Percentiles rank a stretch among this genome's conserved stretches.
These are phyloP conservation scores for Enteromius fasciolatus DNA, from an alignment of 2,797 vertebrate genomes.

Conservation along the genomic window DNA sequence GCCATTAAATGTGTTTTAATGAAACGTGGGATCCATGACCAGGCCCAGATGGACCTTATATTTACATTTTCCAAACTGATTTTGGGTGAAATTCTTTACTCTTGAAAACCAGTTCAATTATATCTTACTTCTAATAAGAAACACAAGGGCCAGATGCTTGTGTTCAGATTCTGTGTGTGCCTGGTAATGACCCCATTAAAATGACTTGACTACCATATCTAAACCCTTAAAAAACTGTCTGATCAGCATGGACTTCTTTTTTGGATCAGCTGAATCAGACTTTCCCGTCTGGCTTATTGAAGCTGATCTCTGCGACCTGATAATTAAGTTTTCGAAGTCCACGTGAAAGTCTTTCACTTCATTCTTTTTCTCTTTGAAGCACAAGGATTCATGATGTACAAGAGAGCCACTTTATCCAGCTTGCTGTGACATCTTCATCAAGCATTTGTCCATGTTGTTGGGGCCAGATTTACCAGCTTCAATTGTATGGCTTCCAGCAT, in stretches of 20 bases:
- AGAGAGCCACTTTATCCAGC: constrained; percentile 75
- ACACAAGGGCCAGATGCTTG: neutral
- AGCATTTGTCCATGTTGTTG: constrained; percentile 78
- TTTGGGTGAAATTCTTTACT: constrained; percentile 11
- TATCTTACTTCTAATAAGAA: neutral
- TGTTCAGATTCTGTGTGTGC: constrained; percentile 4
- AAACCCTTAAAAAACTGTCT: constrained; percentile 52
- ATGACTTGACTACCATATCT: constrained; percentile 35
- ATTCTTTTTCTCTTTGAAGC: constrained; percentile 22
- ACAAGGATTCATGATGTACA: constrained; percentile 51
- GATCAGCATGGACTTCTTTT: constrained; percentile 48
- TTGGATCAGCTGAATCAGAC: constrained; percentile 54
- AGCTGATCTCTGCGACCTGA: constrained; percentile 27
- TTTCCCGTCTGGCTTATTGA: constrained; percentile 40
- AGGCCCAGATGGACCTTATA: constrained; percentile 19
- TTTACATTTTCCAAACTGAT: constrained; percentile 23
- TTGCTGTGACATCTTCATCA: constrained; percentile 82
- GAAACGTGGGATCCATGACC: constrained; percentile 57
- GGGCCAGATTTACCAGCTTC: constrained; percentile 74
- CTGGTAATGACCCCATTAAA: constrained; percentile 13
- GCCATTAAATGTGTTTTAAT: constrained; percentile 67
- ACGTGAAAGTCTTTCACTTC: neutral
- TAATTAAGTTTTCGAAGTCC: constrained; percentile 46
- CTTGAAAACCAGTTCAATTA: neutral
- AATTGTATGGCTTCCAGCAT: constrained; percentile 69